phyloP scores from a whole-genome alignment of 2,113 vertebrate genomes.

The Aegithalos caudatus region DNA sequence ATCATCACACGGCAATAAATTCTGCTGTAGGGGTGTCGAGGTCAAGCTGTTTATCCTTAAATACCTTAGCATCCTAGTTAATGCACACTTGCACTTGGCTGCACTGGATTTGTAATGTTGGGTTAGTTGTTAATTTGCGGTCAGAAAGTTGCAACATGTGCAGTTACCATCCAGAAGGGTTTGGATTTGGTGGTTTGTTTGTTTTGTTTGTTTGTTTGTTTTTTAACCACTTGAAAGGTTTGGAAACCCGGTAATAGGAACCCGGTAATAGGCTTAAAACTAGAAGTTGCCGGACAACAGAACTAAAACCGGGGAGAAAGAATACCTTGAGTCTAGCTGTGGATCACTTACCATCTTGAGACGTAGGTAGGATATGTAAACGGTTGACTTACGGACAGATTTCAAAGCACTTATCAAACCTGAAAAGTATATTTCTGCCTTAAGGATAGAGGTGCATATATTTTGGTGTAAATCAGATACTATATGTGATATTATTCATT shows the following conservation, averaged over 20 bases:
- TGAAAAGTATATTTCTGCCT: not conserved
- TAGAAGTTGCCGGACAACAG: no score
- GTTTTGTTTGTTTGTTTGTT: no score
- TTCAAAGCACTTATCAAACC: not conserved
- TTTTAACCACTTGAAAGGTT: not conserved
- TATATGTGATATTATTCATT: not conserved
- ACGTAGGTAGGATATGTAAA: not conserved
- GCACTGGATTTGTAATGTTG: not conserved
- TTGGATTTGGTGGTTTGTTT: no score
- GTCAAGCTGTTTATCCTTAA: not conserved
- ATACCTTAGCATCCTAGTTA: not conserved
- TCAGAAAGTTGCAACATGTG: not conserved
- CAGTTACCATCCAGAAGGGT: not conserved
- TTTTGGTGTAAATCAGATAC: not conserved
- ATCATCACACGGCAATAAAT: not conserved
- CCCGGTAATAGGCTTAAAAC: not conserved
- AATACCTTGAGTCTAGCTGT: not conserved
- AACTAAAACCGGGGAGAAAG: not conserved
- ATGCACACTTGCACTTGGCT: not conserved
- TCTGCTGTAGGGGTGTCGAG: not conserved
- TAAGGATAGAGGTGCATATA: not conserved
- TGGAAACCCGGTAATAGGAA: not conserved
- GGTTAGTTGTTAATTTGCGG: not conserved
- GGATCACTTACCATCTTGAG: not conserved
- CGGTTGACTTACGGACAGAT: rapidly evolving